Percentiles rank a stretch among this genome's conserved stretches.
These are phyloP conservation scores for Hypotaenidia philippensis DNA, from an alignment of 2,797 vertebrate species.

Conservation along the genomic window DNA sequence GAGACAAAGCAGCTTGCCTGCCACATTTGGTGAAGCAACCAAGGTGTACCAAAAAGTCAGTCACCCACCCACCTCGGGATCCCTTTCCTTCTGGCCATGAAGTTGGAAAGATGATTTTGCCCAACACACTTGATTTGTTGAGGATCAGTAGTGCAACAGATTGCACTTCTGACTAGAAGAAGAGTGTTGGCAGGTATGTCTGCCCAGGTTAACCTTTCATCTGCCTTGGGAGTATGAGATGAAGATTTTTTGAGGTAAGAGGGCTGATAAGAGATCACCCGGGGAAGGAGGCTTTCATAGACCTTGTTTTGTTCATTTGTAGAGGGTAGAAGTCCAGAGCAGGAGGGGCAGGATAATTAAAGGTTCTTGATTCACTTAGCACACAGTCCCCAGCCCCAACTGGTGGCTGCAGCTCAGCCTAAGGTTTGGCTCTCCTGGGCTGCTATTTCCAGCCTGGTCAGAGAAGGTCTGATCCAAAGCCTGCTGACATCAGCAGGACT, in stretches of 20 bases:
- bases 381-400: fast-evolving
- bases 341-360: background rate
- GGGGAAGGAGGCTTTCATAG: background rate
- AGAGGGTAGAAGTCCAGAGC: background rate
- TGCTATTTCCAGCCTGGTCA: background rate
- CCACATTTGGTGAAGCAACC: background rate
- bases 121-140: background rate
- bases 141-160: background rate
- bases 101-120: background rate
- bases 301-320: background rate
- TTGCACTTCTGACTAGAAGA: fast-evolving
- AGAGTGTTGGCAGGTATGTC: background rate
- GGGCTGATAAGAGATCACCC: background rate
- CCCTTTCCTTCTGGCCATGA: background rate
- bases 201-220: background rate
- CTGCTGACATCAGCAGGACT: fast-evolving
- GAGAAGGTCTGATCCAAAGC: background rate
- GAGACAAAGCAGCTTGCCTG: background rate
- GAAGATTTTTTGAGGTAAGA: background rate
- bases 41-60: background rate
- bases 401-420: background rate
- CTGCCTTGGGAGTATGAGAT: background rate
- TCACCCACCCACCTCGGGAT: background rate
- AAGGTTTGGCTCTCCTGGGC: background rate
- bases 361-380: fast-evolving